Base-by-base conservation (phyloP, 2,797 vertebrate species). In the Gephyroberyx darwinii region DNA sequence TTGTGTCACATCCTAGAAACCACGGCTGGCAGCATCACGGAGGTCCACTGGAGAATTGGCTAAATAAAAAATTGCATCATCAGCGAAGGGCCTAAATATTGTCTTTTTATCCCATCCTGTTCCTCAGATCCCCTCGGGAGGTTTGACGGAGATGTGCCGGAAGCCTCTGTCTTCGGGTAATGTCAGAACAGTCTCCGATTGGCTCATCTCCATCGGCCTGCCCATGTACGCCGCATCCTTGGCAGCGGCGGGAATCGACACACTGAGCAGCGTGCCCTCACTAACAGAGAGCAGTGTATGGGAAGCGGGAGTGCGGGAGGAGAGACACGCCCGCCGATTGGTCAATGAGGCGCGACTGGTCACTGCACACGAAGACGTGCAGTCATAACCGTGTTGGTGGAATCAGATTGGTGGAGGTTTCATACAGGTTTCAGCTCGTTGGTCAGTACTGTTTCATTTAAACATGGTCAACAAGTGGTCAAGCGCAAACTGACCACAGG, bases 171-270 rank as follows among this genome's bases (percentile, higher is more conserved):
- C 95, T 57, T 94, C 95, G 0, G 92, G 95, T 59, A 92, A 94
- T 76, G 81, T 96, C 71, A 92, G 90, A 12, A 95, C 96, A 0
- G 84, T 98, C 77, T 93, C 95, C 0, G 95, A 98, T 74, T 99
- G 97, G 98, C 95, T 99, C 77, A 81, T 95, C 75, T 98, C 96
- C 80, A 96, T 98, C 43, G 97, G 97, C 52, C 93, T 98, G 75
- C 96, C 97, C 74, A 98, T 98, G 97, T 98, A 98, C 81, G 86
- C 91, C 73, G 43, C 88, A 2, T 69, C 92, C 22, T 92, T 98
- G 73, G 83, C 87, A 0, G 93, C 94, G 1, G 96, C 94, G 0
- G 97, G 97, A n/a, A 87, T 94, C 63, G 93, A 94, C 91, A 91
- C 95, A 1, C 90, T 98, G 92, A 93, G 92, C 74, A 92, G 92